Conservation (phyloP, 2,113 vertebrate species). For the Dicerorhinus sumatrensis region DNA sequence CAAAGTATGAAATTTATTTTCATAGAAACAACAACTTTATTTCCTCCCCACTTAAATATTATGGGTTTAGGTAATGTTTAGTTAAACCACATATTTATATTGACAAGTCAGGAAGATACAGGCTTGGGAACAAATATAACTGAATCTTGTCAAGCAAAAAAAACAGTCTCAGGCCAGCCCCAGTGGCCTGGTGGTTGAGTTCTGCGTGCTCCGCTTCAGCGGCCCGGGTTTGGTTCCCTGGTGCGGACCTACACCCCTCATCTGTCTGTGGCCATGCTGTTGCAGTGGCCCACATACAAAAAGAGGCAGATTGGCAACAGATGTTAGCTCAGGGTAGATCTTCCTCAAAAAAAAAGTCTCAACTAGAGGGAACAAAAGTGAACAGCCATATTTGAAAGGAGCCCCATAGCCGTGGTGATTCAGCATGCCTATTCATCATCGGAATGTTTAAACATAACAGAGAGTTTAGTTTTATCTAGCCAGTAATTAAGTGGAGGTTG, state of each 20-base stretch:
- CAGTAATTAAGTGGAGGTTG: background rate
- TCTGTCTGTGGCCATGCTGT: no score
- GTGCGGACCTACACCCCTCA: no score
- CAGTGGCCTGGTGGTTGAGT: no score
- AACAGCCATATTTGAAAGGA: background rate
- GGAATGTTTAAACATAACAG: background rate
- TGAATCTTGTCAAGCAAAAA: background rate
- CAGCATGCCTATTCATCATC: background rate
- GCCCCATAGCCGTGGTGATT: background rate
- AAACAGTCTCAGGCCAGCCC: no score
- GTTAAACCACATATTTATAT: slow-evolving; percentile 3
- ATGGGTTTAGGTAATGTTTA: slow-evolving; percentile 15
- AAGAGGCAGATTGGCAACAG: no score
- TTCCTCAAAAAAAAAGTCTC: no score
- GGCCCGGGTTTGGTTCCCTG: no score
- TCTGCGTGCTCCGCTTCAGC: no score
- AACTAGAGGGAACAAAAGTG: background rate
- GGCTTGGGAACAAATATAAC: slow-evolving; percentile 28
- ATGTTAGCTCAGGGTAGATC: no score
- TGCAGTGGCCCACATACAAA: no score
- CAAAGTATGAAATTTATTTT: slow-evolving; percentile 39
- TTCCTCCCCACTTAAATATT: background rate
- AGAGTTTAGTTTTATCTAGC: background rate
- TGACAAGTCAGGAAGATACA: background rate
- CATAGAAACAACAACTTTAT: background rate